Percentiles rank a stretch among this genome's conserved stretches.
Evolutionary conservation across 2,797 vertebrate genomes (phyloP).

Genomic region (Enteromius anoplus): DNA sequence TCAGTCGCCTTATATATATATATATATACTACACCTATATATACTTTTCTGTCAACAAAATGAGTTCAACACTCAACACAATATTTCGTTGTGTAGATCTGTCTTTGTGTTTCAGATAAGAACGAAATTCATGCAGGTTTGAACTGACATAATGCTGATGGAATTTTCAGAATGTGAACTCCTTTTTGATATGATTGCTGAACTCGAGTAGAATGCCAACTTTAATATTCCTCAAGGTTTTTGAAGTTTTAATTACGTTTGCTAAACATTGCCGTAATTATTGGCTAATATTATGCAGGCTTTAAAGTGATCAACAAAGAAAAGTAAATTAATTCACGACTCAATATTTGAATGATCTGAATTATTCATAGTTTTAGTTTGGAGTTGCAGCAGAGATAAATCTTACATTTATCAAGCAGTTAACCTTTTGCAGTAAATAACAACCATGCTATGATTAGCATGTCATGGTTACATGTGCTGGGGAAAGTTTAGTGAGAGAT

Average conservation of each 20-base stretch:
- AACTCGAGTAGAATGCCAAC: background rate
- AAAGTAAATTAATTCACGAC: slow-evolving; percentile 17
- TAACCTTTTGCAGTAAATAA: slow-evolving; percentile 2
- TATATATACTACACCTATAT: too few relatives aligned
- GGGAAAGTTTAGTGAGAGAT: slow-evolving; percentile 2
- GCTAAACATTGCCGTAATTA: background rate
- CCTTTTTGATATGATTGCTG: background rate
- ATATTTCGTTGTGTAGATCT: background rate
- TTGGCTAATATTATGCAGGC: background rate
- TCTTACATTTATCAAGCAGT: slow-evolving; percentile 10
- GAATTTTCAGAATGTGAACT: background rate
- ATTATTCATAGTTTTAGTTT: slow-evolving; percentile 18
- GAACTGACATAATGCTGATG: background rate
- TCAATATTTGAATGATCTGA: slow-evolving; percentile 25
- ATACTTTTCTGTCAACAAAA: background rate
- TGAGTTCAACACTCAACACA: background rate
- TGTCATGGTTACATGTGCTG: slow-evolving; percentile 44
- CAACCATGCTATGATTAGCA: slow-evolving; percentile 12
- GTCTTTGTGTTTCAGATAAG: background rate
- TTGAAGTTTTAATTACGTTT: background rate
- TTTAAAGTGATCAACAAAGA: slow-evolving; percentile 23
- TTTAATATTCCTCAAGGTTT: slow-evolving; percentile 2
- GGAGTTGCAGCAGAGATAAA: background rate
- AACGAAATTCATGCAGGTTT: background rate
- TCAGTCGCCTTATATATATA: background rate